These are phyloP conservation scores for Xylocopa sonorina DNA, from an alignment of 1,140 invertebrate species.

Conservation along the genomic window DNA sequence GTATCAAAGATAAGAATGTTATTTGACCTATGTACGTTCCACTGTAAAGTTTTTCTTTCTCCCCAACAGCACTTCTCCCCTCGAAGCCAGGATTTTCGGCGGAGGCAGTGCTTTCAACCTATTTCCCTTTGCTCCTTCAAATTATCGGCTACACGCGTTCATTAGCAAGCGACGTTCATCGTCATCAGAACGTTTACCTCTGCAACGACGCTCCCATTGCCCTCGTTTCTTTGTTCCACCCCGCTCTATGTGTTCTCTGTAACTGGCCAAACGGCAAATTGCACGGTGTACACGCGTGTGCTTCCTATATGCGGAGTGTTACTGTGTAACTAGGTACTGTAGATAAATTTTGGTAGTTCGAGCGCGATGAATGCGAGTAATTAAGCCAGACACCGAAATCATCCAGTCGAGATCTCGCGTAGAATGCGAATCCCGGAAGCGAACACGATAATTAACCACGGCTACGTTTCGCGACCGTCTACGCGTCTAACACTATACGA, in stretches of 20 bases:
- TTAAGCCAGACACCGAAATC: constrained; percentile 68
- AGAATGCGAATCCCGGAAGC: constrained; percentile 31
- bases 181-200: constrained; percentile 29
- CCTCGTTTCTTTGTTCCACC: constrained; percentile 10
- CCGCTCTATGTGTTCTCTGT: too few species aligned
- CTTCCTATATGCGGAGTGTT: background rate
- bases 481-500: too few species aligned
- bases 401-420: constrained; percentile 46
- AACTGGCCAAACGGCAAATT: constrained; percentile 54
- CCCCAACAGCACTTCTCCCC: background rate
- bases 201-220: background rate
- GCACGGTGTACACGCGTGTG: background rate
- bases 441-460: constrained; percentile 39
- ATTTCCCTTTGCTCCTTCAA: constrained; percentile 6
- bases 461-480: background rate
- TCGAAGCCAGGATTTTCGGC: background rate
- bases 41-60: too few species aligned
- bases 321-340: background rate
- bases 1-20: too few species aligned
- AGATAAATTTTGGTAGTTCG: constrained; percentile 43
- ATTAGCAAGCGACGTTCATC: constrained; percentile 22
- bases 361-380: constrained; percentile 60
- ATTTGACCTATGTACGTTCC: too few species aligned
- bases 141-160: constrained; percentile 35
- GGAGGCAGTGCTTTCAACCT: background rate